Base-by-base conservation (phyloP, 1,140 invertebrate species). In the Bombus waltoni region DNA sequence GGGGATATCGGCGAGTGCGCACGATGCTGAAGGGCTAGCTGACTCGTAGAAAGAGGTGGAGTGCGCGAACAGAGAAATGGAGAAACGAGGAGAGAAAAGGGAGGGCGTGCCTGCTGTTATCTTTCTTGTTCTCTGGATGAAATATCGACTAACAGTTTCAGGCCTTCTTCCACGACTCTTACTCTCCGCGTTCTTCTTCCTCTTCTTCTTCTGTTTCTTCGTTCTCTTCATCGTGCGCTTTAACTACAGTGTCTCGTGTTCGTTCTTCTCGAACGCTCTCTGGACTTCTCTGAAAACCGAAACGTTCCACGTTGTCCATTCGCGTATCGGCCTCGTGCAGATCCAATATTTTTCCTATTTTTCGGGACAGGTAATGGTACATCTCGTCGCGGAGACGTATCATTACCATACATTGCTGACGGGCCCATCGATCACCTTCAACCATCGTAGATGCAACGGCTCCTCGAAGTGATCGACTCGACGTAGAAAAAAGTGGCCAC, bases 111-210 rank as follows among this genome's bases (percentile, higher is more conserved):
- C 91, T 88, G 89, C 81, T 93, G 94, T 94, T 94, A 94, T 94
- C 94, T 94, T 89, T 93, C 93, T 94, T 93, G 93, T 93, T 93
- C 93, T 79, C 88, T 84, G 88, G 92, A 93, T 94, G 93, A 94
- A 94, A 94, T 94, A 94, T 94, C 91, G 93, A 93, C 93, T 93
- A 92, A 93, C 93, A 93, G 92, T 94, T 94, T 93, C 93, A 94
- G 92, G 91, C 90, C 91, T 93, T 89, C 90, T 90, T 91, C 85
- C 88, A 59, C 88, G 84, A 81, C 32, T 80, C 78, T 40, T 42
- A 35, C 66, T 72, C 32, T 59, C 35, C 59, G 70, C 87, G 77
- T 62, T 81, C 88, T 75, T 80, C 78, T 71, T 22, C 81, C 57
- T 81, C 88, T 75, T 80, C 78, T 71, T 22, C 81, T n/a, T 88